Base-by-base conservation (phyloP, 92 coral and sea anemone species). In the Porites cylindrica region DNA sequence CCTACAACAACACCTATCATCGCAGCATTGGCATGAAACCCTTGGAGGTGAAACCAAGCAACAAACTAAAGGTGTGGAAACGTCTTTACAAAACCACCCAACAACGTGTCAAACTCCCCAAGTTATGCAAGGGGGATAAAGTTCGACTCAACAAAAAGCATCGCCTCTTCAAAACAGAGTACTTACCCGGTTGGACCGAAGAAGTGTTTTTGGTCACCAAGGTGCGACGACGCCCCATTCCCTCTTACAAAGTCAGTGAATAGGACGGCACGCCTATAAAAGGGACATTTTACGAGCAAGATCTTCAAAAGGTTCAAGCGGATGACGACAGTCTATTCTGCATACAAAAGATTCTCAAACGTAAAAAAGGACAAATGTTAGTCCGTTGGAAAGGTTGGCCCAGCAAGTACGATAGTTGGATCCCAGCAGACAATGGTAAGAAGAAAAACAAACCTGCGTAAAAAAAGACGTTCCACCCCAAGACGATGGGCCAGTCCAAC, bases 181-280 rank as follows among this genome's bases (percentile, higher is more conserved):
- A 83, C 19, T 70, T 89, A 47, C 88, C 92, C 8, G 85, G 89
- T n/a, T 80, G 86, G 91, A 87, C 91, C 6, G 90, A 87, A 56
- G 90, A 87, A 80, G 85, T 87, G 72, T 89, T 90, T 60, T 77
- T 21, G 23, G 23, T 21, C 23, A 21, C 23, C 23, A 21, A 21
- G 23, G 23, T 21, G 23, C 23, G 23, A 21, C 23, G 23, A 21
- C 23, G 23, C 23, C 23, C 23, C 23, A 21, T 21, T 21, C 23
- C 23, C 23, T 21, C 23, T 21, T 21, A 21, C 23, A 21, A 21
- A 21, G 70, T 86, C 6, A 84, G 85, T 38, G 92, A 89, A 58
- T 77, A 70, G 59, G 92, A 89, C 60, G 85, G 78, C 7, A 64
- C 80, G 60, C 18, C 58, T 1, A 7, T 89, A 53, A 70, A 61